A percentile compares a stretch with the other conserved stretches of the same genome.
Conservation (phyloP, 1,140 invertebrate genomes). For the Marisa cornuarietis region DNA sequence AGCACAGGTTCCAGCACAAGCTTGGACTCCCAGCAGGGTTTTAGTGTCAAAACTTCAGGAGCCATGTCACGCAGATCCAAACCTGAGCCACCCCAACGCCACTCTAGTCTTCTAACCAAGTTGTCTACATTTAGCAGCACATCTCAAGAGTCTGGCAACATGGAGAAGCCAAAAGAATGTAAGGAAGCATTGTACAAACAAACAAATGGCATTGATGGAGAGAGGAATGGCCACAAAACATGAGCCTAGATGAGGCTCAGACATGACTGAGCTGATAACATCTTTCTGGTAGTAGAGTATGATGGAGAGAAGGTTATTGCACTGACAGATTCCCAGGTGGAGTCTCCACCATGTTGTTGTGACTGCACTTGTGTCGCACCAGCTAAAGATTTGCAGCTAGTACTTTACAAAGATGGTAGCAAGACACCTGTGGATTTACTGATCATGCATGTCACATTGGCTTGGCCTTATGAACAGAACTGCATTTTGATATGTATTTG, state of each 20-base stretch:
- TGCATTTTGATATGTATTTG: background rate
- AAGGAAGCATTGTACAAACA: no score
- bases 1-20: slow-evolving; percentile 40
- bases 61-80: background rate
- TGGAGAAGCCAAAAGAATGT: no score
- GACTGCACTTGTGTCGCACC: background rate
- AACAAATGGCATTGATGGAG: no score
- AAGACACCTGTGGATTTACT: background rate
- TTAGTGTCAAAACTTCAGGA: background rate
- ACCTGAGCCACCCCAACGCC: slow-evolving; percentile 32
- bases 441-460: background rate
- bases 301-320: no score
- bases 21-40: slow-evolving; percentile 36
- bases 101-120: slow-evolving; percentile 31
- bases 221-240: no score
- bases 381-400: background rate
- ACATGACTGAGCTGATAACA: no score
- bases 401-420: background rate
- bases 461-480: background rate
- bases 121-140: background rate
- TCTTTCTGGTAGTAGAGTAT: no score
- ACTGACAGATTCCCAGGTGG: no score
- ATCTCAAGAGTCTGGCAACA: no score
- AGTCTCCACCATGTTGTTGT: no score
- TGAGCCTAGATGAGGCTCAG: no score